Evolutionary conservation across 2,888 invertebrate genomes (phyloP), one percentile per base, ranked within the genome.

Genomic region (Euplagia quadripunctaria): DNA sequence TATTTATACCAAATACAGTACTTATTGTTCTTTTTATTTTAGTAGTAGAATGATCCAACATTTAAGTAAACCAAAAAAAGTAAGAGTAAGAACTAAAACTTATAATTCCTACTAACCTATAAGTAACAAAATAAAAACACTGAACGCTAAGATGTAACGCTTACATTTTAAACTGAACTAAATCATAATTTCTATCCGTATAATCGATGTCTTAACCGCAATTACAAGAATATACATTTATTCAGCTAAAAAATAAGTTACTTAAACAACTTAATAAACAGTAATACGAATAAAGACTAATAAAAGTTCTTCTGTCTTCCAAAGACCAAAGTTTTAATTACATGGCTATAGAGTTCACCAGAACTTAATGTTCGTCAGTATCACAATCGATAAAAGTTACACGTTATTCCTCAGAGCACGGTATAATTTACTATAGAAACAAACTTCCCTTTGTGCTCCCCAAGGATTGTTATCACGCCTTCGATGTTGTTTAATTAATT

Each of bases 401-500:
- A 72, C 43, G 66, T 73, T 73, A 75, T 68, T 80, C 58, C 51
- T 42, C 58, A 31, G 61, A 49, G 63, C n/a, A 58, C 65, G 49
- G 68, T 68, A 64, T 64, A 64, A 71, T 68, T 72, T 73, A 73
- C 73, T 70, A 70, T 70, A 70, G 61, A 58, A 63, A 17, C 43
- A 63, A 51, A 75, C 49, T 71, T 77, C 72, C 78, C 72, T 75
- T 75, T 83, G 71, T 76, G 70, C 68, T 75, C 76, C 78, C 76
- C n/a, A 12, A 31, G 80, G 84, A 78, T 73, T 73, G 66, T 43
- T 78, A 83, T 83, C 82, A 71, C 74, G 74, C 75, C 84, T 78
- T 75, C 76, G 70, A 70, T 73, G 73, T 81, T 68, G 64, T 77
- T 80, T 80, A 84, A 83, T 82, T 82, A 84, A 82, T 83, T 75